Base-by-base conservation (phyloP, 2,113 vertebrate species). In the Gymnocephalus cernua region DNA sequence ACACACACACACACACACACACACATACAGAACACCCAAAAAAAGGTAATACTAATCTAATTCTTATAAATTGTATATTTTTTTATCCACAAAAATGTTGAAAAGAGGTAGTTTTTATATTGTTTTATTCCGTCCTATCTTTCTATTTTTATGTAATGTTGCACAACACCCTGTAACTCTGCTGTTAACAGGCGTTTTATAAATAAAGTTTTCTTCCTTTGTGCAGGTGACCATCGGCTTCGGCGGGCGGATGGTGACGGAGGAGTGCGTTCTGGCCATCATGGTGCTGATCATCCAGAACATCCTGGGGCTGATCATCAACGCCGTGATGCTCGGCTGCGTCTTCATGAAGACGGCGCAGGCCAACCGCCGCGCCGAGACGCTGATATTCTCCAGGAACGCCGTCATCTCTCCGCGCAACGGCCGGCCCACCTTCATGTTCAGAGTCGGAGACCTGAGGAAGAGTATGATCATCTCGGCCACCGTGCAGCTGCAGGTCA, bases 311-410 rank as follows among this genome's bases (percentile, higher is more conserved):
- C 89, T 96, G 70, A 96, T 96, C 86, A 93, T 96, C 90, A 96
- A 96, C 9, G 96, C 96, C 0, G 95, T 96, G 54, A 95, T 96
- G 96, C 94, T 96, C 4, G 96, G 96, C 78, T 96, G 96, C 23
- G 95, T 96, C 10, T 96, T 96, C 89, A 96, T 96, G 96, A 96
- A 96, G 93, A 96, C 96, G 0, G 96, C 96, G 0, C 96, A 96
- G 88, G 96, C 96, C 57, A 96, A 96, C 93, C 95, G 96, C 0
- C 86, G 96, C 1, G 96, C 96, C 0, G 96, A 96, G 87, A 96
- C 96, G 0, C 94, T 96, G 65, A 96, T 96, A 88, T 96, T 96
- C 91, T 96, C 95, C 66, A 91, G 93, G 14, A 93, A 93, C 32
- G 96, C 95, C 0, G 95, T 96, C 68, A 94, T 96, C 8, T 94